These are phyloP conservation scores for Scaptomyza polygonia DNA, from an alignment of 2,888 invertebrate genomes.

Conservation along the genomic window DNA sequence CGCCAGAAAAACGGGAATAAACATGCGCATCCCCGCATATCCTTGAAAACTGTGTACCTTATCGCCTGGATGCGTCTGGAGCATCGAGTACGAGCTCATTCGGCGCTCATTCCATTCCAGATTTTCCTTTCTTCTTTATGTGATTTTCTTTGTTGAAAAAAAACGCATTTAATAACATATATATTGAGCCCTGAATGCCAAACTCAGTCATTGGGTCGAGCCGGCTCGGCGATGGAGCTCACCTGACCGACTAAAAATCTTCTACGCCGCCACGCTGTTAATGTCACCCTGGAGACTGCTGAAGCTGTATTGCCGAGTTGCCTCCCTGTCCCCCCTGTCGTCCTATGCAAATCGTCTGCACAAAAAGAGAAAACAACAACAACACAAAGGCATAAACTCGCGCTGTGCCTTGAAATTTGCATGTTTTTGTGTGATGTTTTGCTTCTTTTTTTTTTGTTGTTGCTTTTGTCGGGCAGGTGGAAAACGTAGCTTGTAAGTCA, in stretches of 20 bases:
- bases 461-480: conserved; percentile 29
- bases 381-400: conserved; percentile 59
- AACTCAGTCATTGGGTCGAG: conserved; percentile 56
- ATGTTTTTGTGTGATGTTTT: conserved; percentile 36
- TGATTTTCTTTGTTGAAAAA: conserved; percentile 22
- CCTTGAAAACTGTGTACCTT: conserved; percentile 62
- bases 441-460: too few relatives aligned
- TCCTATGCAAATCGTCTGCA: conserved; percentile 68
- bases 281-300: conserved; percentile 73
- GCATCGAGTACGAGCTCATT: conserved; percentile 25
- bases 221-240: conserved; percentile 40
- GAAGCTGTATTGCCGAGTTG: conserved; percentile 23
- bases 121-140: background rate
- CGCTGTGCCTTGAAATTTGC: conserved; percentile 70
- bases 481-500: conserved; percentile 58
- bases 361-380: conserved; percentile 60
- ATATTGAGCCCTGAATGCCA: conserved; percentile 66
- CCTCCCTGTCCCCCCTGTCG: conserved; percentile 4
- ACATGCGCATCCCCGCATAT: conserved; percentile 76
- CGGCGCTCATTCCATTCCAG: conserved; percentile 59
- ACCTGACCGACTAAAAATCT: conserved; percentile 61
- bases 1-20: conserved; percentile 69
- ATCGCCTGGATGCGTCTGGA: conserved; percentile 55
- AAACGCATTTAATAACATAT: background rate
- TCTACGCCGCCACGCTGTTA: conserved; percentile 47